These are phyloP conservation scores for Urocolius indicus DNA, from an alignment of 2,113 vertebrate genomes.

Conservation along the genomic window DNA sequence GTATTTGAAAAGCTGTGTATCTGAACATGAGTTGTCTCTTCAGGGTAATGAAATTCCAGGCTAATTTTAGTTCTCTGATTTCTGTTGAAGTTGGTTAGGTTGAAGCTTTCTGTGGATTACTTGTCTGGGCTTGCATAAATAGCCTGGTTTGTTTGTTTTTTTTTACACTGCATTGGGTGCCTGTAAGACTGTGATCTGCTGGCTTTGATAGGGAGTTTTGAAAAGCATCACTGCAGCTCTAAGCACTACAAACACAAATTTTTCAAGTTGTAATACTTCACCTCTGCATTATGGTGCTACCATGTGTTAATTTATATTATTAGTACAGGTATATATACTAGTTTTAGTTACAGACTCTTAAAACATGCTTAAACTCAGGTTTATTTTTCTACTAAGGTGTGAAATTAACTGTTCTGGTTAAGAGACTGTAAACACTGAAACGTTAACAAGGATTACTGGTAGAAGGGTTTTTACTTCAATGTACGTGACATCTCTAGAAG, in stretches of 20 bases:
- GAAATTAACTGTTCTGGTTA: not conserved
- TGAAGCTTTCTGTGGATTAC: not conserved
- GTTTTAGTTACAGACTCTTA: not conserved
- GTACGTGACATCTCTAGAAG: not conserved
- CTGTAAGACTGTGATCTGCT: conserved; percentile 5
- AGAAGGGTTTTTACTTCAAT: not conserved
- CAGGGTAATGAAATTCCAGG: conserved; percentile 78
- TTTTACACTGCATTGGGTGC: not conserved
- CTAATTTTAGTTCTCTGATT: conserved; percentile 31
- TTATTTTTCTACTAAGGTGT: not conserved
- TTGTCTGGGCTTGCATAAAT: conserved; percentile 47
- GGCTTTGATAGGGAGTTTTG: not conserved
- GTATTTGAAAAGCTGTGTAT: conserved; percentile 31
- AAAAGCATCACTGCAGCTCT: not conserved
- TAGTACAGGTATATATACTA: not conserved
- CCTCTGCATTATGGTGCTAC: not conserved
- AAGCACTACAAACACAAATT: not conserved
- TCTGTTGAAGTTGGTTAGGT: conserved; percentile 10
- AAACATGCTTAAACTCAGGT: not conserved
- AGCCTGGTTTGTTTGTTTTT: conserved; percentile 17
- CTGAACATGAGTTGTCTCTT: conserved; percentile 74
- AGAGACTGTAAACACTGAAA: not conserved
- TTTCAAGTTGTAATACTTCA: not conserved
- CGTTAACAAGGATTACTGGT: not conserved
- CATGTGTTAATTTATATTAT: fast-evolving